Conservation (phyloP, 2,888 invertebrate species). For the Eledone cirrhosa region DNA sequence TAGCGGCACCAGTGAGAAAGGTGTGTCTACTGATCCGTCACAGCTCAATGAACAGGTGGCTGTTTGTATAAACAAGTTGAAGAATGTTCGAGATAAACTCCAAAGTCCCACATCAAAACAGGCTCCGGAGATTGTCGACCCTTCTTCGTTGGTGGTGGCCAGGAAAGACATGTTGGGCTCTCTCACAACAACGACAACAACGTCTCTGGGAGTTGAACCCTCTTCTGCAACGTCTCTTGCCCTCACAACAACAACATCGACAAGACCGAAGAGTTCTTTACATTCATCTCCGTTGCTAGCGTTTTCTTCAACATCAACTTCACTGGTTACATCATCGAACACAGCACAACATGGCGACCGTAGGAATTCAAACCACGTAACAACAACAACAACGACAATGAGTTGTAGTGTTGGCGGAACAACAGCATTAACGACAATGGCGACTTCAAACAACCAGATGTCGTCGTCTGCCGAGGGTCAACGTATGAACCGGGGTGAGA, state of each 20-base stretch:
- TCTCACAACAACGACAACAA: constrained; percentile 27
- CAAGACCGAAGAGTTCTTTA: constrained; percentile 30
- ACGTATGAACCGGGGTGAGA: background rate
- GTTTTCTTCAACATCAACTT: background rate
- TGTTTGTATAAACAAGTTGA: constrained; percentile 62
- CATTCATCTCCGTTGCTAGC: background rate
- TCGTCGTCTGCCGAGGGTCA: background rate
- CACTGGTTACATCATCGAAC: background rate
- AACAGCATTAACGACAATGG: background rate
- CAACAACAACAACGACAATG: background rate
- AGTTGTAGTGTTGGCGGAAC: background rate
- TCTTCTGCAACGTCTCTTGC: background rate
- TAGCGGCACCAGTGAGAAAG: constrained; percentile 42
- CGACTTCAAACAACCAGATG: background rate
- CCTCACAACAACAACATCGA: background rate
- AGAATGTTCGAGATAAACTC: constrained; percentile 59
- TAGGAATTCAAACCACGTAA: background rate
- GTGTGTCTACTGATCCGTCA: constrained; percentile 49
- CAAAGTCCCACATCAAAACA: constrained; percentile 52
- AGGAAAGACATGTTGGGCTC: constrained; percentile 26
- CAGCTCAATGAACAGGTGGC: constrained; percentile 56
- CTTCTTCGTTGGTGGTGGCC: constrained; percentile 20
- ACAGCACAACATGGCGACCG: background rate
- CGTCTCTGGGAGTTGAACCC: background rate
- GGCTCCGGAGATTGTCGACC: background rate